phyloP scores from a whole-genome alignment of 2,113 vertebrate species.

The Ictidomys tridecemlineatus region DNA sequence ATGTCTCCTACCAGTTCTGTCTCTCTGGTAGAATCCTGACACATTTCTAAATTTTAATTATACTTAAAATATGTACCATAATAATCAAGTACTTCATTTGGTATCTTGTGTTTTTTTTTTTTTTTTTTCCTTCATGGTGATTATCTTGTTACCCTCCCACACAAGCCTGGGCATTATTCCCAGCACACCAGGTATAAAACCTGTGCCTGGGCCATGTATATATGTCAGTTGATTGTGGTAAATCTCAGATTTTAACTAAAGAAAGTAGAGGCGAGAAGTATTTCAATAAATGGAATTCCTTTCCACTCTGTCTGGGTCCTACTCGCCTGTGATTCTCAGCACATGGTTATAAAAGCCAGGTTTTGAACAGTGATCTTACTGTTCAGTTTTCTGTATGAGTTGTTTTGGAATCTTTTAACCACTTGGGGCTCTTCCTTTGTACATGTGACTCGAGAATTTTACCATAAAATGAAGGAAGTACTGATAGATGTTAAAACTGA shows the following conservation, averaged over 20 bases:
- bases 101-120: not conserved
- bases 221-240: not conserved
- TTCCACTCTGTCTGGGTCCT: not conserved
- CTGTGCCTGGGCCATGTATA: not conserved
- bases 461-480: not conserved
- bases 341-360: not conserved
- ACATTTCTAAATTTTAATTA: not conserved
- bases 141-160: accelerated
- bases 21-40: not conserved
- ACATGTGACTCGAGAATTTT: not conserved
- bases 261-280: not conserved
- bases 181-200: no score
- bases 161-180: not conserved
- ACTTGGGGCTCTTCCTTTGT: constrained; percentile 32
- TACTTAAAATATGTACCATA: not conserved
- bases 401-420: constrained; percentile 33
- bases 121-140: no score
- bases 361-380: not conserved
- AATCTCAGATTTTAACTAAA: not conserved
- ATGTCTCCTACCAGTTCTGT: not conserved
- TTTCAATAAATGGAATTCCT: not conserved
- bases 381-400: not conserved
- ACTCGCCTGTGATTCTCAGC: not conserved
- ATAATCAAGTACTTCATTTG: not conserved
- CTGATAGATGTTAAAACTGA: not conserved